Percentiles rank a stretch among this genome's conserved stretches.
phyloP scores from a whole-genome alignment of 2,113 vertebrate species.

The Indicator indicator region DNA sequence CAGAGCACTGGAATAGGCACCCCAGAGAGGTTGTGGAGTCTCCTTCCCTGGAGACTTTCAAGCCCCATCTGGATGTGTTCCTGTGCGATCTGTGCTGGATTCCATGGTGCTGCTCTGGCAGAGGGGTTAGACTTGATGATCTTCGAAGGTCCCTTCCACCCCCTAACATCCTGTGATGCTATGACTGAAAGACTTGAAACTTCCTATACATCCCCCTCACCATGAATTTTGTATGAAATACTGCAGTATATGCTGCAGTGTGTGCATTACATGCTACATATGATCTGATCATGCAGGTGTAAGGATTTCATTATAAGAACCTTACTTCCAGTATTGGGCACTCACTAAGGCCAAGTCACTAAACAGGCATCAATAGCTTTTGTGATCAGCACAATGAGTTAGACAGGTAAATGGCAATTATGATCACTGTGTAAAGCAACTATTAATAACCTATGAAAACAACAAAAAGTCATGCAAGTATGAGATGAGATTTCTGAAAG shows the following conservation, averaged over 20 bases:
- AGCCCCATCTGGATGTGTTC: too few species aligned
- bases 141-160: too few species aligned
- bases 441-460: neutral
- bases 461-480: neutral
- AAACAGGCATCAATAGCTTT: neutral
- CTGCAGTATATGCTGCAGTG: neutral
- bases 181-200: neutral
- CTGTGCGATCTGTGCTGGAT: too few species aligned
- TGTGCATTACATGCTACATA: neutral
- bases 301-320: neutral
- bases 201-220: too few species aligned
- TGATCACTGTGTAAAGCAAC: neutral
- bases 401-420: neutral
- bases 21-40: too few species aligned
- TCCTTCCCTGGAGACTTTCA: too few species aligned
- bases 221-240: neutral
- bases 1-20: too few species aligned
- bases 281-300: neutral
- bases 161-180: too few species aligned
- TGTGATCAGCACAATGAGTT: neutral
- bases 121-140: too few species aligned
- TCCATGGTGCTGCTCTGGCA: too few species aligned
- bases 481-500: neutral
- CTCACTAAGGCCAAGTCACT: neutral
- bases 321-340: neutral